Conservation (phyloP, 2,888 invertebrate species). For the Myathropa florea region DNA sequence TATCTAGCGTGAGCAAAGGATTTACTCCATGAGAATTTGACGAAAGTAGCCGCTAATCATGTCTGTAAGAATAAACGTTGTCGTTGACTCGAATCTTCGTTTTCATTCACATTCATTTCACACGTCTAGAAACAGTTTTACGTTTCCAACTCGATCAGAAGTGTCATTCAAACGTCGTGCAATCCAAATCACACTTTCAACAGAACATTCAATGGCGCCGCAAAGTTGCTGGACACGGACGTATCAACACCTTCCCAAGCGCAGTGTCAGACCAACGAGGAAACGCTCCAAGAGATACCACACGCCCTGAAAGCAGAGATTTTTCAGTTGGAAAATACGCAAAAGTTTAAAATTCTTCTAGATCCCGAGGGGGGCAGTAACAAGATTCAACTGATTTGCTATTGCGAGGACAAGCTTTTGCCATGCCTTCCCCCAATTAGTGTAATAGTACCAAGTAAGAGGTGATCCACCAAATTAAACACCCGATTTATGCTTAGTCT, state of each 20-base stretch:
- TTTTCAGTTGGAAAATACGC: constrained; percentile 88
- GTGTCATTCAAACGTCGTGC: neutral
- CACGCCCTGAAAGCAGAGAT: constrained; percentile 97
- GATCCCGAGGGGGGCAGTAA: constrained; percentile 85
- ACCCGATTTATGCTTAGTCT: neutral
- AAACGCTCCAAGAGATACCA: constrained; percentile 86
- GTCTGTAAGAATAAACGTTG: neutral
- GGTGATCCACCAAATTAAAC: constrained; percentile 46
- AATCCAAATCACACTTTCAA: neutral
- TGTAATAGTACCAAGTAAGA: constrained; percentile 88
- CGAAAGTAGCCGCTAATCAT: neutral
- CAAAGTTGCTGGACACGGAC: neutral
- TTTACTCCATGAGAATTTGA: too few relatives aligned
- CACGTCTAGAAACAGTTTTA: neutral
- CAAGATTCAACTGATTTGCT: constrained; percentile 88
- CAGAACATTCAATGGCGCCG: neutral
- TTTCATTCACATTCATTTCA: neutral
- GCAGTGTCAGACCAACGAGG: neutral
- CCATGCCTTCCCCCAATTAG: constrained; percentile 95
- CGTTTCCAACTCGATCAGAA: neutral
- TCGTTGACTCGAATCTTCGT: neutral
- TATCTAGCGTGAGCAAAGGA: too few relatives aligned
- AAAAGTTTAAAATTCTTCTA: constrained; percentile 89
- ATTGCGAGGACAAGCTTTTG: constrained; percentile 92
- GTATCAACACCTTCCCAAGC: neutral